Evolutionary conservation across 2,113 vertebrate species (phyloP).

Genomic region (Myiozetetes cayanensis): DNA sequence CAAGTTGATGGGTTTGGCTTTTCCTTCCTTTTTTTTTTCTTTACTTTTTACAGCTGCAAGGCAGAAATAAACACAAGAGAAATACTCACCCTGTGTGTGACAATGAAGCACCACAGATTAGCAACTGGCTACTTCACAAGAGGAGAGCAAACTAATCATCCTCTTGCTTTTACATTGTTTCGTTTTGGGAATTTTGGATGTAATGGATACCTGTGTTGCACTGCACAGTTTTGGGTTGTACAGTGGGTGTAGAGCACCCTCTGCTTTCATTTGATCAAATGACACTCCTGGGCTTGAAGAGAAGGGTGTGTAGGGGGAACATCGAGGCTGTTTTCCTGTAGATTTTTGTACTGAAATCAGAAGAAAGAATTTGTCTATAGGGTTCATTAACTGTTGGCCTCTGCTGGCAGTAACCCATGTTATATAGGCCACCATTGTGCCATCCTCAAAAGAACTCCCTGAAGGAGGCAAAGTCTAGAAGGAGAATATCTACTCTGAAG

Average conservation of each 20-base stretch:
- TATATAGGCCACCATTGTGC: conserved; percentile 90
- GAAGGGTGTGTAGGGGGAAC: conserved; percentile 29
- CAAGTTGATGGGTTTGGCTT: neutral
- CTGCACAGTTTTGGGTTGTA: conserved; percentile 55
- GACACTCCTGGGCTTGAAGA: conserved; percentile 68
- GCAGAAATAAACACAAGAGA: neutral
- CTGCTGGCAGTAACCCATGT: conserved; percentile 92
- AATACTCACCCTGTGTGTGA: neutral
- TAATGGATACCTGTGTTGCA: neutral
- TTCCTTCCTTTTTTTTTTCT: too few species aligned
- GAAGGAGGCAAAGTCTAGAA: conserved; percentile 85
- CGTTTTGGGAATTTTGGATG: neutral
- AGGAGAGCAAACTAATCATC: neutral
- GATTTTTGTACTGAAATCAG: conserved; percentile 84
- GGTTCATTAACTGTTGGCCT: conserved; percentile 91
- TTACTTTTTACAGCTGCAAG: neutral
- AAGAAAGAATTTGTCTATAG: conserved; percentile 86
- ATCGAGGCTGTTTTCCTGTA: conserved; percentile 62
- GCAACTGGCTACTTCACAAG: neutral
- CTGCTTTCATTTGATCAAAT: conserved; percentile 82
- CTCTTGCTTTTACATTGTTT: neutral
- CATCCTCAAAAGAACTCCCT: conserved; percentile 91
- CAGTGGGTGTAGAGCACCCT: conserved; percentile 86
- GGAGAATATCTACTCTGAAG: conserved; percentile 90
- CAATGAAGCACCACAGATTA: neutral